Evolutionary conservation across 2,113 vertebrate genomes (phyloP).

Genomic region (Myrmecophaga tridactyla): DNA sequence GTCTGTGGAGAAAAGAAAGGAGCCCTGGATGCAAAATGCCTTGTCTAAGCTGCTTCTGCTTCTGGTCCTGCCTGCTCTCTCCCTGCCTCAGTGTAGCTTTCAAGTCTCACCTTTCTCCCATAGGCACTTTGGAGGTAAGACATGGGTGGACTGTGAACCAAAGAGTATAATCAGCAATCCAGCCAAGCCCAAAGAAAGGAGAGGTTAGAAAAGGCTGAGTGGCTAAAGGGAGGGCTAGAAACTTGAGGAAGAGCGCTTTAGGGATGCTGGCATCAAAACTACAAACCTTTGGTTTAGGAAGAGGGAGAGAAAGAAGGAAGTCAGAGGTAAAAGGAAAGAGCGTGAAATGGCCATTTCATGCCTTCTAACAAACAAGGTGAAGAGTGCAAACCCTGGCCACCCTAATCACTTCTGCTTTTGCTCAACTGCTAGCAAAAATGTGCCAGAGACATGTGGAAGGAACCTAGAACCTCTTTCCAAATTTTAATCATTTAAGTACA

Average conservation of each 20-base stretch:
- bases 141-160: fast-evolving
- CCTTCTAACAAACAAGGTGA: background rate
- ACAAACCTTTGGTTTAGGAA: background rate
- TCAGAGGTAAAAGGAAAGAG: background rate
- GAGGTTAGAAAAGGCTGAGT: fast-evolving
- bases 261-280: fast-evolving
- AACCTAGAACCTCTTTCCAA: background rate
- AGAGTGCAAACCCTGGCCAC: background rate
- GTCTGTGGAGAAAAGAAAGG: background rate
- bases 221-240: fast-evolving
- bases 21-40: no score
- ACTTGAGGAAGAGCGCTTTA: fast-evolving
- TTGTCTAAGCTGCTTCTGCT: background rate
- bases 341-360: background rate
- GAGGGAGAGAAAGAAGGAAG: background rate
- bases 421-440: fast-evolving
- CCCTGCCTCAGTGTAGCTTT: background rate
- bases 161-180: background rate
- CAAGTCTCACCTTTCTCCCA: background rate
- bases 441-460: fast-evolving
- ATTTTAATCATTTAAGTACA: no score
- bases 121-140: background rate
- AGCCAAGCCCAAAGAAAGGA: background rate
- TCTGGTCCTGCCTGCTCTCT: background rate
- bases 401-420: fast-evolving